A percentile compares a stretch with the other conserved stretches of the same genome.
Evolutionary conservation across 1,140 invertebrate genomes (phyloP).

Genomic region (Orussus abietinus): DNA sequence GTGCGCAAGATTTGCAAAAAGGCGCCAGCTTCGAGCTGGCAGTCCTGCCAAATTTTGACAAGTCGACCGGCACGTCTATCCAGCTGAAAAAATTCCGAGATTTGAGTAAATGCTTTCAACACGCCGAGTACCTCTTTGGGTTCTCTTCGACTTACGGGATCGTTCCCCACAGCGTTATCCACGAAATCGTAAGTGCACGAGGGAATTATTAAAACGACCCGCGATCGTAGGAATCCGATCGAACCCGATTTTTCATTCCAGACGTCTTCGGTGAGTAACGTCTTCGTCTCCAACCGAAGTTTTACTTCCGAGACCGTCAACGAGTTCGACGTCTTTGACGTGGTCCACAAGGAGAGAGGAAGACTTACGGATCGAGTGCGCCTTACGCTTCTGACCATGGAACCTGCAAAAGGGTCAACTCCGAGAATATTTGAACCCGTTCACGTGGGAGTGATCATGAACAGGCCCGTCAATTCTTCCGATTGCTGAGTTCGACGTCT

Average conservation of each 20-base stretch:
- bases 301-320: slow-evolving; percentile 3
- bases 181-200: not conserved
- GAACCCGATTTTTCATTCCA: no score
- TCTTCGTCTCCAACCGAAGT: not conserved
- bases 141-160: not conserved
- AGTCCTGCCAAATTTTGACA: slow-evolving; percentile 5
- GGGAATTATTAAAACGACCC: not conserved
- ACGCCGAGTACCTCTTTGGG: not conserved
- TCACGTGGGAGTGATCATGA: slow-evolving; percentile 7
- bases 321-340: no score
- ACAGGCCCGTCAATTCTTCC: slow-evolving; percentile 5
- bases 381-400: not conserved
- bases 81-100: no score
- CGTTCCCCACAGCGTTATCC: not conserved
- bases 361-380: not conserved
- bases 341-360: not conserved
- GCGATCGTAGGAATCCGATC: not conserved
- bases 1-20: no score
- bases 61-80: no score
- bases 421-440: not conserved
- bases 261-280: not conserved
- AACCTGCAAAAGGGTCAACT: not conserved
- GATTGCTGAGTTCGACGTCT: slow-evolving; percentile 19
- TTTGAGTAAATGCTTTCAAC: not conserved
- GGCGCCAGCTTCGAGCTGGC: slow-evolving; percentile 1